These are phyloP conservation scores for Menidia beryllina DNA, from an alignment of 2,113 vertebrate genomes.

Conservation along the genomic window DNA sequence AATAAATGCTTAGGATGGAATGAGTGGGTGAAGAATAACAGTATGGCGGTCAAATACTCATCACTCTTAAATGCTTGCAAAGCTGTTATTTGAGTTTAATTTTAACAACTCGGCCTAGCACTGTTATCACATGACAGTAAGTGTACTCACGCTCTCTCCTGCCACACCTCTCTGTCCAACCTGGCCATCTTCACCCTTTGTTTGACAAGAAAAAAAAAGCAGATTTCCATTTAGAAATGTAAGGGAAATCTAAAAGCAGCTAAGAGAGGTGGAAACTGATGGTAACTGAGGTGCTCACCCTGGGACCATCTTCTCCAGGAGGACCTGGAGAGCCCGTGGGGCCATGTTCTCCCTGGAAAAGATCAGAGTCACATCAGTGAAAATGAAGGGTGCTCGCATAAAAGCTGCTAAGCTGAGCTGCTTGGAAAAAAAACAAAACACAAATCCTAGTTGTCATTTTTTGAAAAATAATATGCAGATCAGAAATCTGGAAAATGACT, in stretches of 20 bases:
- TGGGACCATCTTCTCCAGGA: constrained; percentile 94
- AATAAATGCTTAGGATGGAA: constrained; percentile 22
- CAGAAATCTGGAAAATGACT: constrained; percentile 30
- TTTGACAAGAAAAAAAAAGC: constrained; percentile 18
- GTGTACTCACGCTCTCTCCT: constrained; percentile 92
- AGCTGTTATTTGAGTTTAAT: background rate
- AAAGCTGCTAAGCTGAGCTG: constrained; percentile 6
- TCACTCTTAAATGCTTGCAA: constrained; percentile 8
- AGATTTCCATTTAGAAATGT: background rate
- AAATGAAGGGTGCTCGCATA: constrained; percentile 12
- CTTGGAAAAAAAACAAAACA: background rate
- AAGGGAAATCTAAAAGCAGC: background rate
- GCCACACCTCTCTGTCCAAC: constrained; percentile 94
- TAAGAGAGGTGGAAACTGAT: background rate
- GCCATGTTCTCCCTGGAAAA: constrained; percentile 89
- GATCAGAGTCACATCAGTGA: constrained; percentile 26
- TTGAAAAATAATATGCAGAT: constrained; percentile 4
- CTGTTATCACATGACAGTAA: constrained; percentile 2
- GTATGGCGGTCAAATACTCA: background rate
- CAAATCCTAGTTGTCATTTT: constrained; percentile 13
- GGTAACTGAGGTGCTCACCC: constrained; percentile 82
- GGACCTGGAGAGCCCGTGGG: constrained; percentile 90
- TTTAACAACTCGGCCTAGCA: background rate
- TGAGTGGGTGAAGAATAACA: constrained; percentile 1
- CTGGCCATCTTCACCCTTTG: constrained; percentile 97